Base-by-base conservation (phyloP, 2,797 vertebrate genomes). In the Enteromius anoplus region DNA sequence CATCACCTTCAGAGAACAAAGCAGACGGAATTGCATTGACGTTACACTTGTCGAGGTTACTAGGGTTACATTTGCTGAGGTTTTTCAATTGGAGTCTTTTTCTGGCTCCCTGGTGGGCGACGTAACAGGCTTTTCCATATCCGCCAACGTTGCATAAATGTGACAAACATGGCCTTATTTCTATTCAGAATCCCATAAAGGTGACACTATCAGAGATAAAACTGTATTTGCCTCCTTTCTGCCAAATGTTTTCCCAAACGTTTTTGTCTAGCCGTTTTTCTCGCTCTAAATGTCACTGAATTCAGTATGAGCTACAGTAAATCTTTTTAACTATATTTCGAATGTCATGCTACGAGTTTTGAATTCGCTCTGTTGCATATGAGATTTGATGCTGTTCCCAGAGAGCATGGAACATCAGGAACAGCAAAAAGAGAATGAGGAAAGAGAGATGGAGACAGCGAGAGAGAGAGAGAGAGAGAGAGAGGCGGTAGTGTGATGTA, bases 401-500 rank as follows among this genome's bases (percentile, higher is more conserved):
- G 49, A 81, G 45, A 73, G 69, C 70, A 77, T 51, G 49, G 23
- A 58, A 73, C 12, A 64, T 34, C 19, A 65, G 19, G 42, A 26
- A 45, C 40, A 65, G 45, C 45, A 26, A 60, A 47, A 71, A 55
- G 75, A 21, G 47, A n/a, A 69, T 29, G 49, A 64, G 77, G 21
- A 58, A 45, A 82, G 73, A 75, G 64, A 85, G 69, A 80, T 60
- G 84, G 66, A 90, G 73, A 80, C 58, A 79, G 84, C 85, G 26
- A 26, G 64, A 87, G 64, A 88, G 60, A 80, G 70, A 79, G 84
- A 87, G 80, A 83, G 0, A 87, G 84, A 76, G 73, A 80, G 87
- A 83, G 84, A 87, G 90, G 82, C 15, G 84, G 86, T 55, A 80
- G 85, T 86, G 88, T 88, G 92, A 90, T 89, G 89, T 89, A 93